Evolutionary conservation across 1,140 invertebrate genomes (phyloP), one percentile per base, ranked within the genome.

Genomic region (Nixonia krombeini): DNA sequence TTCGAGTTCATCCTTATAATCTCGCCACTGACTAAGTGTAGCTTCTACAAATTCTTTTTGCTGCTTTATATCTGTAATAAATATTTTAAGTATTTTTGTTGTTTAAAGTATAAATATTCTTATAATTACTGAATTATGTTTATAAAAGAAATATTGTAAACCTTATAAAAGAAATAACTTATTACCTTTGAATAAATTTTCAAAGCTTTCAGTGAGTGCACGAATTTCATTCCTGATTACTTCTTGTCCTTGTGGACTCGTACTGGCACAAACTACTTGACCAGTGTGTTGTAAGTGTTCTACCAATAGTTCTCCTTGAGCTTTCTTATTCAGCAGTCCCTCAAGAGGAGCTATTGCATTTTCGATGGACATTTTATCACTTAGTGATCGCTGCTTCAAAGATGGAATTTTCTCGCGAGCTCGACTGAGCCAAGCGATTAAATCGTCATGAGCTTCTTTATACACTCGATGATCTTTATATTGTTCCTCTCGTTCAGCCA

Each of bases 1-100:
- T 81, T 97, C 95, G 78, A 94, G 95, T 82, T 96, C 94, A 73
- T 96, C 94, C 80, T 96, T 96, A 80, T 94, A 96, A 51, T 95
- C 93, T 50, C 93, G 87, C 92, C 94, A 95, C 74, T 95, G 92
- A 28, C 89, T 87, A 44, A 96, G 90, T 7, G 92, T 94, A 9
- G 89, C 88, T 83, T 95, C 94, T 12, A 96, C 77, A 81, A 93
- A 90, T 57, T 92, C 90, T 74, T 96, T 95, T 80, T 96, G 92
- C 73, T 93, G 87, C 73, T 91, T 90, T 15, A 96, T 92, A 73
- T 96, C 94, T 86, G 45, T 1, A 81, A 70, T 28, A 37, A 63
- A 64, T 10, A 56, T 26, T n/a, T n/a, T n/a, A n/a, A n/a, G n/a
- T n/a, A n/a, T n/a, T n/a, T n/a, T n/a, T n/a, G n/a, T n/a, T n/a